Evolutionary conservation across 2,888 invertebrate genomes (phyloP).

Genomic region (Pterostichus madidus): DNA sequence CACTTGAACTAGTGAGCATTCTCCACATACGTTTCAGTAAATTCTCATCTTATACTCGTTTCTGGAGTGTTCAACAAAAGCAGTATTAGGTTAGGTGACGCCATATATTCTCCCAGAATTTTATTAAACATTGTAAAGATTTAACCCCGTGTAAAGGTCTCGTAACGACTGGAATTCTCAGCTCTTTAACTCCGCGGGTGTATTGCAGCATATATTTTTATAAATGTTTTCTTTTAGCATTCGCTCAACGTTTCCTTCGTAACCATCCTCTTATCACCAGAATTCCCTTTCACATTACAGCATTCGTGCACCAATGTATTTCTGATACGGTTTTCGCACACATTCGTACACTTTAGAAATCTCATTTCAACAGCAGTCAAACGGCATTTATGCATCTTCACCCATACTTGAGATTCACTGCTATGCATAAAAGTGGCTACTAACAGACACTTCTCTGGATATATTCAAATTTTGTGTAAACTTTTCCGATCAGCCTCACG

Average conservation of each 20-base stretch:
- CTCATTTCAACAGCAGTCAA: conserved; percentile 52
- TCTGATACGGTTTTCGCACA: conserved; percentile 32
- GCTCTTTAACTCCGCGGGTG: not conserved
- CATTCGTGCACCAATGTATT: conserved; percentile 46
- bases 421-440: conserved; percentile 46
- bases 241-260: conserved; percentile 12
- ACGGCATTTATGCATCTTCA: conserved; percentile 54
- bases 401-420: conserved; percentile 52
- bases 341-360: conserved; percentile 34
- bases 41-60: not conserved
- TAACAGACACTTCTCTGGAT: conserved; percentile 49
- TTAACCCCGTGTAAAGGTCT: conserved; percentile 16
- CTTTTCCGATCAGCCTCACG: not conserved
- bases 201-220: conserved; percentile 24
- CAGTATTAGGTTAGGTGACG: not conserved
- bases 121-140: conserved; percentile 45
- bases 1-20: no score
- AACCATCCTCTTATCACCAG: conserved; percentile 23
- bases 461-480: conserved; percentile 52
- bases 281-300: conserved; percentile 51
- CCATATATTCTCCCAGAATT: conserved; percentile 10
- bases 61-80: not conserved
- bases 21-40: no score
- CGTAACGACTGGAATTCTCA: not conserved
- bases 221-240: conserved; percentile 36